These are phyloP conservation scores for Semaprochilodus insignis DNA, from an alignment of 2,797 vertebrate genomes.

Conservation along the genomic window DNA sequence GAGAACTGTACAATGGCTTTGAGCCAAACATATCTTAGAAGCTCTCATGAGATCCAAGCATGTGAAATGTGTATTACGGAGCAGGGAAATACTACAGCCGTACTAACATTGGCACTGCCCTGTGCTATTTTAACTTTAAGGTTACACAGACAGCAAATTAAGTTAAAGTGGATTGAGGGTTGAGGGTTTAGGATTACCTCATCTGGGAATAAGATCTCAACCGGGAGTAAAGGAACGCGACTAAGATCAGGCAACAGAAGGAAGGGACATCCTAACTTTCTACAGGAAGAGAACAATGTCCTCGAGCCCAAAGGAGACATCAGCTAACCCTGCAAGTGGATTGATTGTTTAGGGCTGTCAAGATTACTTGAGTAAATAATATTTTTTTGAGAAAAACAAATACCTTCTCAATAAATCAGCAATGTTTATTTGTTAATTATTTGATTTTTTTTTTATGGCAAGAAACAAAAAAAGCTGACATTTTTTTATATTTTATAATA, in stretches of 20 bases:
- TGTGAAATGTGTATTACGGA: not conserved
- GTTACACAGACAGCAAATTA: slow-evolving; percentile 72
- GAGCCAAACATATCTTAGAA: not conserved
- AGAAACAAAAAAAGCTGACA: too few relatives aligned
- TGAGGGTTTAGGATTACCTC: slow-evolving; percentile 75
- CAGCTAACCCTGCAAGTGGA: not conserved
- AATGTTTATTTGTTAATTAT: too few relatives aligned
- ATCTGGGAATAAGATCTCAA: slow-evolving; percentile 63
- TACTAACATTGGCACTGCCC: slow-evolving; percentile 18
- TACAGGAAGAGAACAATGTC: not conserved
- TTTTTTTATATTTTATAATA: too few relatives aligned
- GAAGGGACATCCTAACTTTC: not conserved
- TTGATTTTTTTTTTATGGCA: too few relatives aligned
- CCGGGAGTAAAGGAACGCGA: slow-evolving; percentile 46
- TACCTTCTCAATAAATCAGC: too few relatives aligned
- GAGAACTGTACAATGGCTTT: too few relatives aligned
- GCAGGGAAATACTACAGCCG: slow-evolving; percentile 9
- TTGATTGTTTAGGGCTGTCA: too few relatives aligned
- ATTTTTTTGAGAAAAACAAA: too few relatives aligned
- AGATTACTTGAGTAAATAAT: too few relatives aligned
- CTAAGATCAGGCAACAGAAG: not conserved
- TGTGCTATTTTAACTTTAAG: slow-evolving; percentile 53
- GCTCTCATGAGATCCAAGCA: not conserved
- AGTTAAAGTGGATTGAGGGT: slow-evolving; percentile 75
- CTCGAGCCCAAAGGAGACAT: not conserved